These are phyloP conservation scores for Desoria tigrina DNA, from an alignment of 2,888 invertebrate species.

Conservation along the genomic window DNA sequence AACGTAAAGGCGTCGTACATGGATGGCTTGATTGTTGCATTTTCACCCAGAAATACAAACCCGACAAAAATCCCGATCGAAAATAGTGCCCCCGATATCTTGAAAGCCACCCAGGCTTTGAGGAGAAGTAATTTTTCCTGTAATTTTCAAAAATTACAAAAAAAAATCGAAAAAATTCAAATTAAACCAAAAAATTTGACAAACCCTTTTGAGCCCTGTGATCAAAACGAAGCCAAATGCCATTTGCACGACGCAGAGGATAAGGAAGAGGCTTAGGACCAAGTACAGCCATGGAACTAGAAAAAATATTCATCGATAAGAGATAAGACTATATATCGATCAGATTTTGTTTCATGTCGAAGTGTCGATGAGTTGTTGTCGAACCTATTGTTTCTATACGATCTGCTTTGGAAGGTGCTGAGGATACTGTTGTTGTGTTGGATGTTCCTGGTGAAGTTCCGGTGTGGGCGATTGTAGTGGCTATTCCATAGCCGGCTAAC, in stretches of 20 bases:
- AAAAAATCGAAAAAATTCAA: background rate
- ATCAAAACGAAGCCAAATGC: background rate
- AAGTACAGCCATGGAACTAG: background rate
- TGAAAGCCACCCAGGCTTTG: background rate
- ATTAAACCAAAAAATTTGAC: background rate
- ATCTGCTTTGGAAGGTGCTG: background rate
- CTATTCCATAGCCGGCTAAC: background rate
- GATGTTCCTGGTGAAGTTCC: background rate
- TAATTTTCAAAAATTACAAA: too few relatives aligned
- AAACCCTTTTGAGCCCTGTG: background rate
- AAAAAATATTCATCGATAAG: background rate
- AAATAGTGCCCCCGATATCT: background rate
- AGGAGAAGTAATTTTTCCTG: conserved; percentile 3
- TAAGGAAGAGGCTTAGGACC: background rate
- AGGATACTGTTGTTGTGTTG: background rate
- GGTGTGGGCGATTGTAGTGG: background rate
- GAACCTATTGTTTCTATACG: background rate
- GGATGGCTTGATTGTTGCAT: conserved; percentile 3
- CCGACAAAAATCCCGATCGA: background rate
- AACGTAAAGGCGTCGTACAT: background rate
- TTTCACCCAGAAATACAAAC: conserved; percentile 2
- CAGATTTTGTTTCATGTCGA: too few relatives aligned
- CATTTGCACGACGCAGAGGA: background rate
- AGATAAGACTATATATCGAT: too few relatives aligned
- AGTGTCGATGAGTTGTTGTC: too few relatives aligned